Evolutionary conservation across 2,888 invertebrate genomes (phyloP).

Genomic region (Orthosia gothica): DNA sequence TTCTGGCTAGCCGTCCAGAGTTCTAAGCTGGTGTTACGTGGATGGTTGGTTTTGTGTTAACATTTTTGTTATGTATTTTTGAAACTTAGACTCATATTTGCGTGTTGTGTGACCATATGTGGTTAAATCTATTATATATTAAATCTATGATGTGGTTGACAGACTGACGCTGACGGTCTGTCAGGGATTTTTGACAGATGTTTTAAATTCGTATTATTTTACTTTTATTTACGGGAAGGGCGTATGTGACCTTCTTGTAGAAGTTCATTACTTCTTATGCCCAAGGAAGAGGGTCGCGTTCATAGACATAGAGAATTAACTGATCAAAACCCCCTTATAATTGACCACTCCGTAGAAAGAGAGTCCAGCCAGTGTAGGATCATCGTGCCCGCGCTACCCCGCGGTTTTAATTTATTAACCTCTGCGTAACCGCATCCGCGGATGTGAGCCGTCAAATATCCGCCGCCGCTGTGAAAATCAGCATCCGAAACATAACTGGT

Average conservation of each 20-base stretch:
- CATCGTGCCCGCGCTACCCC: no score
- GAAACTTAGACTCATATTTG: slow-evolving; percentile 13
- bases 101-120: not conserved
- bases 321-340: no score
- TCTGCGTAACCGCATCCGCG: no score
- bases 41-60: not conserved
- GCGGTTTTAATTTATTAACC: no score
- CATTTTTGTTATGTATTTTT: slow-evolving; percentile 31
- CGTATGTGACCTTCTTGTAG: slow-evolving; percentile 19
- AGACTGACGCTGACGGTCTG: slow-evolving; percentile 8
- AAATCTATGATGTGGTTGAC: no score
- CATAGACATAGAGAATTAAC: not conserved
- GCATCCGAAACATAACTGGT: no score
- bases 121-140: no score
- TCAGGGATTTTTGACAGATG: not conserved
- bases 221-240: slow-evolving; percentile 3
- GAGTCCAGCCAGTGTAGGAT: no score
- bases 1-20: slow-evolving; percentile 34
- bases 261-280: not conserved
- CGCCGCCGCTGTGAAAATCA: no score
- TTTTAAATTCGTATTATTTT: slow-evolving; percentile 47
- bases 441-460: no score
- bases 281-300: not conserved
- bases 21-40: not conserved
- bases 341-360: no score